A percentile compares a stretch with the other conserved stretches of the same genome.
Conservation (phyloP, 2,797 vertebrate species). For the Eleutherodactylus coqui region DNA sequence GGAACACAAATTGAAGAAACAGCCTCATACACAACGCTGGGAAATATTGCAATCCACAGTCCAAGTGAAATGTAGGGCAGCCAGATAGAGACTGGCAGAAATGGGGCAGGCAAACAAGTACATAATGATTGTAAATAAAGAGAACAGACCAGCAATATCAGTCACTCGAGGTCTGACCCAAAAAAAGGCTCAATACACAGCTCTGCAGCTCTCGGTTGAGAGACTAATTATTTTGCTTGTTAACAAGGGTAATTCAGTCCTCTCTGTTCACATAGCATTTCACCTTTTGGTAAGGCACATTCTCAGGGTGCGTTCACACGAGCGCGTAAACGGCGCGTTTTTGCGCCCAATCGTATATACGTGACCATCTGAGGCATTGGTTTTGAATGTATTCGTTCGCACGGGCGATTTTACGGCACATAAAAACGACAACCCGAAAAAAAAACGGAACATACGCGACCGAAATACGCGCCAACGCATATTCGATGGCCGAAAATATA, state of each 20-base stretch:
- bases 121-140: background rate
- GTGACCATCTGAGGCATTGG: no score
- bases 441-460: no score
- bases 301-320: background rate
- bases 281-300: background rate
- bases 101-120: background rate
- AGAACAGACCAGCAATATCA: background rate
- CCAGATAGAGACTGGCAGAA: background rate
- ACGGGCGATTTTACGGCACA: no score
- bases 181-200: background rate
- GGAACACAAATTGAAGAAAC: background rate
- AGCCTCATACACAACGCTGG: background rate
- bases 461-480: no score
- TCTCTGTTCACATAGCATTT: background rate
- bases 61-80: conserved; percentile 4
- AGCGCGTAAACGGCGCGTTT: no score
- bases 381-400: no score
- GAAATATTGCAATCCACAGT: background rate
- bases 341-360: no score
- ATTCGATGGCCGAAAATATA: no score
- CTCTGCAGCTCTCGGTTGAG: background rate
- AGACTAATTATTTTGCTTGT: background rate
- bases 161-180: background rate
- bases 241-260: background rate
- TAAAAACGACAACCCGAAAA: no score